phyloP scores from a whole-genome alignment of 2,888 invertebrate species.

The Nebria brevicollis region DNA sequence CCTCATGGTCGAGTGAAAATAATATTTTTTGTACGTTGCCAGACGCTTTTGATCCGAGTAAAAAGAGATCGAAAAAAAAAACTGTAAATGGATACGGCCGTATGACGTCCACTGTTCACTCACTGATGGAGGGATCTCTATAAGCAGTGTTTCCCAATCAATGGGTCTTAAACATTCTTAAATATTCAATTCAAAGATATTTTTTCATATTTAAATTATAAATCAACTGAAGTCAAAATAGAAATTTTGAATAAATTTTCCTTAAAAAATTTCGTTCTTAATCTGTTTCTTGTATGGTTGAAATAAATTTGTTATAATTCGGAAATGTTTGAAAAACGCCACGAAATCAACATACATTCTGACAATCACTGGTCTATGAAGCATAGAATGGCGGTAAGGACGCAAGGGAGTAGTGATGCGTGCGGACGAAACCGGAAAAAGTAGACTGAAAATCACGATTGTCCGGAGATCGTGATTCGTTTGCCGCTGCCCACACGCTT shows the following conservation, averaged over 20 bases:
- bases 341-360: background rate
- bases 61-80: conserved; percentile 8
- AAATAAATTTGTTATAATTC: too few relatives aligned
- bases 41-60: conserved; percentile 30
- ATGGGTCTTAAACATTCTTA: background rate
- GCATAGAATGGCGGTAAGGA: background rate
- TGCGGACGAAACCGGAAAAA: conserved; percentile 24
- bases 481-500: conserved; percentile 3
- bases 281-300: too few relatives aligned
- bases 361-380: background rate
- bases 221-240: background rate
- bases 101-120: background rate
- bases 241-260: too few relatives aligned
- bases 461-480: conserved; percentile 21
- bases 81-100: conserved; percentile 7
- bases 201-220: too few relatives aligned
- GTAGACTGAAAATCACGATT: conserved; percentile 26
- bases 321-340: too few relatives aligned
- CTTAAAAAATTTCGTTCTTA: too few relatives aligned
- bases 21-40: conserved; percentile 36
- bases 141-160: background rate
- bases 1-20: conserved; percentile 40
- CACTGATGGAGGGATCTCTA: background rate
- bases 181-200: background rate
- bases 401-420: conserved; percentile 5